These are phyloP conservation scores for Tyria jacobaeae DNA, from an alignment of 2,888 invertebrate genomes.

Conservation along the genomic window DNA sequence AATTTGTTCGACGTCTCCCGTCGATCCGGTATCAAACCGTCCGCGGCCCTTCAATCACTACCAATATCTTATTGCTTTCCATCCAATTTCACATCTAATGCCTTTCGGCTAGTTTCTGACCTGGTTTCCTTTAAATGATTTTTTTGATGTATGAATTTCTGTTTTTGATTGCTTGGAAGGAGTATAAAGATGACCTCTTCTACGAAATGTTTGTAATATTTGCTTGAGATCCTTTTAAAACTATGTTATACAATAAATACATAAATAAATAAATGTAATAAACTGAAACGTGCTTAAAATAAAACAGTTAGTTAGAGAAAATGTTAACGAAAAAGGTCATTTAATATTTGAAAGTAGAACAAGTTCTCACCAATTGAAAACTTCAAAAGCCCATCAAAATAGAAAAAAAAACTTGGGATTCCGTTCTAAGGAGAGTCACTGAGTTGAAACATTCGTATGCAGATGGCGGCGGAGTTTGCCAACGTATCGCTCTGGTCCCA, in stretches of 20 bases:
- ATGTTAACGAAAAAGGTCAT: slow-evolving; percentile 28
- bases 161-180: slow-evolving; percentile 7
- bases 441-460: slow-evolving; percentile 50
- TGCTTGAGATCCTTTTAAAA: background rate
- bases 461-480: slow-evolving; percentile 37
- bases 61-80: slow-evolving; percentile 55
- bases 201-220: background rate
- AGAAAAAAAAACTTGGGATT: slow-evolving; percentile 22
- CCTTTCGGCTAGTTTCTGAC: slow-evolving; percentile 46
- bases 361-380: slow-evolving; percentile 30
- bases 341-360: slow-evolving; percentile 28
- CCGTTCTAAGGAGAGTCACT: slow-evolving; percentile 24
- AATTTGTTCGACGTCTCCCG: slow-evolving; percentile 39
- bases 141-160: slow-evolving; percentile 16
- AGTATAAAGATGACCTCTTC: slow-evolving; percentile 1
- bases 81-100: slow-evolving; percentile 49
- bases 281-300: no score
- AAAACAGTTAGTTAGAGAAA: slow-evolving; percentile 24
- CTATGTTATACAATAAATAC: background rate
- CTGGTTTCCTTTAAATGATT: slow-evolving; percentile 23
- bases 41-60: slow-evolving; percentile 45
- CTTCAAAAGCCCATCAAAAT: slow-evolving; percentile 37
- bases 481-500: slow-evolving; percentile 29
- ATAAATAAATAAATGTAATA: no score
- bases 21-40: slow-evolving; percentile 29